These are phyloP conservation scores for Argyresthia albistria DNA, from an alignment of 2,888 invertebrate genomes.

Conservation along the genomic window DNA sequence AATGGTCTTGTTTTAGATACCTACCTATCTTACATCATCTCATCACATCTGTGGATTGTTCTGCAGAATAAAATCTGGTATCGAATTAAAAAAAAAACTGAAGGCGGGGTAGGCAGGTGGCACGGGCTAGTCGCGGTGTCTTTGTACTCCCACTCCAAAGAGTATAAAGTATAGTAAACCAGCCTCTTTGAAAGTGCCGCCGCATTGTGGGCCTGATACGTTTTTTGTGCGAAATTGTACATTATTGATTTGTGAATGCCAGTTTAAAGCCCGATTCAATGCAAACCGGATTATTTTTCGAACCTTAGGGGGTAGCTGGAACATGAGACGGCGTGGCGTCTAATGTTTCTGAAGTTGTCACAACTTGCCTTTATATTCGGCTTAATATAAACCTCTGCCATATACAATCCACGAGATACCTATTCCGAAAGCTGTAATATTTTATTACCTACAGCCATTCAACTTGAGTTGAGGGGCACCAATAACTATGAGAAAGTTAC, in stretches of 20 bases:
- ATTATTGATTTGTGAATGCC: slow-evolving; percentile 39
- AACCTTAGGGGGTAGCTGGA: not conserved
- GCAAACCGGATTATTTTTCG: slow-evolving; percentile 3
- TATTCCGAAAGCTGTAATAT: not conserved
- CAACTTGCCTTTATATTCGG: not conserved
- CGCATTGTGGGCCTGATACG: slow-evolving; percentile 33
- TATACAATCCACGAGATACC: not conserved
- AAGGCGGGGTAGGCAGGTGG: slow-evolving; percentile 57
- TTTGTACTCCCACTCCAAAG: slow-evolving; percentile 25
- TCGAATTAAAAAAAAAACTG: slow-evolving; percentile 34
- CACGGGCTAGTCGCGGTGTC: slow-evolving; percentile 51
- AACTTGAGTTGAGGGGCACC: too few species aligned
- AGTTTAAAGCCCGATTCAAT: slow-evolving; percentile 19
- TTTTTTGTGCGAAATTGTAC: slow-evolving; percentile 20
- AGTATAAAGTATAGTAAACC: not conserved
- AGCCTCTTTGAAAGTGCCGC: slow-evolving; percentile 48
- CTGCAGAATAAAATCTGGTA: not conserved
- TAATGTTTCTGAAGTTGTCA: slow-evolving; percentile 7
- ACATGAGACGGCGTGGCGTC: slow-evolving; percentile 18
- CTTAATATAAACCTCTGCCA: not conserved
- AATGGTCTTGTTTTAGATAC: too few species aligned
- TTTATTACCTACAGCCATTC: not conserved
- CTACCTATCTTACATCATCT: too few species aligned
- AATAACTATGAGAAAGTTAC: too few species aligned
- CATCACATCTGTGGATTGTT: too few species aligned